Conservation (phyloP, 2,888 invertebrate species). For the Pristionchus maxplancki region DNA sequence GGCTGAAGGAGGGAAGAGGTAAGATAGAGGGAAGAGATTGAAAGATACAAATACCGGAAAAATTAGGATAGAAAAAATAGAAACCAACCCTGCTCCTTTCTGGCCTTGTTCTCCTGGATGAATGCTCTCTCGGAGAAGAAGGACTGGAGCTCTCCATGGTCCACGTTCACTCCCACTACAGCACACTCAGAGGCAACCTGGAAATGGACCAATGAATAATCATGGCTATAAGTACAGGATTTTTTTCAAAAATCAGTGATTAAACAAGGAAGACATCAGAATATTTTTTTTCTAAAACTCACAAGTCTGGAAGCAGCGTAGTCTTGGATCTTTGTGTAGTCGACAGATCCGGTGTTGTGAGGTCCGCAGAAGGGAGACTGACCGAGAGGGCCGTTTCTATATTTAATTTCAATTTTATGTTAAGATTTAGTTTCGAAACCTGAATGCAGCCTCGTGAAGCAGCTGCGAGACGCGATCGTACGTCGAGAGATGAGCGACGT, state of each 20-base stretch:
- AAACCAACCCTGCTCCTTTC: neutral
- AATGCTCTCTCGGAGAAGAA: constrained; percentile 47
- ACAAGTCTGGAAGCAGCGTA: constrained; percentile 45
- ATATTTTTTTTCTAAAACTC: neutral
- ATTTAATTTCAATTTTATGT: neutral
- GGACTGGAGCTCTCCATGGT: constrained; percentile 47
- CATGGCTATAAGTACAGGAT: no score
- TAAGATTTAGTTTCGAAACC: neutral
- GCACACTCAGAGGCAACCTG: constrained; percentile 45
- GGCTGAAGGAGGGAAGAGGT: neutral
- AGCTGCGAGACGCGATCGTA: constrained; percentile 27
- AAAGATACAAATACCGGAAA: neutral
- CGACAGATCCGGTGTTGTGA: constrained; percentile 10
- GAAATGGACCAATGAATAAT: no score
- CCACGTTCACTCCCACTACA: constrained; percentile 49
- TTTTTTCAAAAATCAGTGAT: no score
- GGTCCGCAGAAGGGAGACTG: constrained; percentile 22
- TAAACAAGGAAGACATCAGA: no score
- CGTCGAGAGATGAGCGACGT: constrained; percentile 41
- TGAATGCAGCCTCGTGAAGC: constrained; percentile 49
- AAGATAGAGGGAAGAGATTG: neutral
- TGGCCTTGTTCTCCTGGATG: constrained; percentile 49
- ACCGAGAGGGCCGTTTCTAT: constrained; percentile 37
- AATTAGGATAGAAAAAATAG: neutral
- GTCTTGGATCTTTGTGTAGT: constrained; percentile 42